Conservation (phyloP, 2,888 invertebrate genomes). For the Phalera bucephala region DNA sequence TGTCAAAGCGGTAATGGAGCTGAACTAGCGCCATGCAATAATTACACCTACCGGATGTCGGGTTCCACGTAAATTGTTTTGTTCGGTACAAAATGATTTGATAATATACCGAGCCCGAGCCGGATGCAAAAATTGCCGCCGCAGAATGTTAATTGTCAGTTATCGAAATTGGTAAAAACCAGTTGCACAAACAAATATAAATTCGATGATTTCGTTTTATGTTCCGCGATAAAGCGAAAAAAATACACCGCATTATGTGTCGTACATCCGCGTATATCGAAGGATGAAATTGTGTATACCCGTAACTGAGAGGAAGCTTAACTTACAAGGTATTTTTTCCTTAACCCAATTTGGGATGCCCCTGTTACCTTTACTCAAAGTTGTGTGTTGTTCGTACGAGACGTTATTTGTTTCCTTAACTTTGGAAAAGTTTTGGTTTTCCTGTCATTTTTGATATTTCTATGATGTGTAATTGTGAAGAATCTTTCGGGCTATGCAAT, state of each 20-base stretch:
- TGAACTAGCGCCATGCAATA: constrained; percentile 32
- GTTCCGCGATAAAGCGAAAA: neutral
- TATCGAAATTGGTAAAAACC: constrained; percentile 35
- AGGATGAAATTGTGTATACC: constrained; percentile 7
- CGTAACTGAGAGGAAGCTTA: constrained; percentile 6
- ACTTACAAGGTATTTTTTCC: constrained; percentile 2
- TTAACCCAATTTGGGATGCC: constrained; percentile 3
- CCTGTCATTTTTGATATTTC: neutral
- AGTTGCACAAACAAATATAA: constrained; percentile 19
- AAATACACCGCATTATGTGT: neutral
- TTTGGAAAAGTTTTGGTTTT: neutral
- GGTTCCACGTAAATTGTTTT: constrained; percentile 32
- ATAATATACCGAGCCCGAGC: constrained; percentile 23
- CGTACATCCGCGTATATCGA: neutral
- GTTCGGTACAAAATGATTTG: constrained; percentile 26
- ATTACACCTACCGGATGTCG: constrained; percentile 43
- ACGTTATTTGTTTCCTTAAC: constrained; percentile 1
- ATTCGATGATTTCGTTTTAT: constrained; percentile 6
- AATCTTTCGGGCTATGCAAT: constrained; percentile 6
- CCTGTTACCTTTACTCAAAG: constrained; percentile 5
- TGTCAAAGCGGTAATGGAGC: constrained; percentile 50
- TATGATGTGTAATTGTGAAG: neutral
- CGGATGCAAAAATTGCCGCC: constrained; percentile 22
- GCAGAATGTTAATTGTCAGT: constrained; percentile 30
- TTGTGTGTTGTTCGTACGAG: constrained; percentile 2